A percentile compares a stretch with the other conserved stretches of the same genome.
Evolutionary conservation across 2,888 invertebrate species (phyloP).

Genomic region (Hypomecis punctinalis): DNA sequence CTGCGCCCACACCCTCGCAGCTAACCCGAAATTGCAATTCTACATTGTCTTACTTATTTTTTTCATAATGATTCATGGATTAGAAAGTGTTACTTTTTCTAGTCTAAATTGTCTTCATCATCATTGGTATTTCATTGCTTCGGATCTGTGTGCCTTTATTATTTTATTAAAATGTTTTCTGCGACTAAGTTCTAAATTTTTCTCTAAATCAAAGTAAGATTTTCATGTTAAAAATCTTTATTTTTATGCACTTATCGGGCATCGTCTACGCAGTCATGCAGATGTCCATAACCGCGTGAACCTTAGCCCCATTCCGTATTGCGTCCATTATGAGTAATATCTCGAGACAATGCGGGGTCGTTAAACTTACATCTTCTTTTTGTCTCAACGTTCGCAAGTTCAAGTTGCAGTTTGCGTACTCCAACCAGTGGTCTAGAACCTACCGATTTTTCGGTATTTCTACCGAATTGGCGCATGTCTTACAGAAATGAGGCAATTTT

Average conservation of each 20-base stretch:
- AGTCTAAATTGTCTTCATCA: background rate
- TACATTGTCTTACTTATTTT: conserved; percentile 27
- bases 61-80: conserved; percentile 13
- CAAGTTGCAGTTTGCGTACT: conserved; percentile 40
- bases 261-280: too few species aligned
- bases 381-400: conserved; percentile 45
- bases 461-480: too few species aligned
- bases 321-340: conserved; percentile 45
- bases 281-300: conserved; percentile 22
- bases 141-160: too few species aligned
- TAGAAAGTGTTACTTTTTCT: background rate
- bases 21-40: conserved; percentile 43
- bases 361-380: conserved; percentile 54
- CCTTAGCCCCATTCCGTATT: conserved; percentile 20
- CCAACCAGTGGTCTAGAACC: too few species aligned
- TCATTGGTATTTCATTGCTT: too few species aligned
- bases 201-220: too few species aligned
- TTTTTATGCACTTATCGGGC: too few species aligned
- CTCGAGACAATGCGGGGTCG: conserved; percentile 55
- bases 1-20: conserved; percentile 46
- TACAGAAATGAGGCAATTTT: too few species aligned
- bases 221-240: too few species aligned
- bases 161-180: too few species aligned
- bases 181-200: too few species aligned
- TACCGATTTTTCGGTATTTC: too few species aligned